Conservation (phyloP, 1,140 invertebrate genomes). For the Platyura marginata region DNA sequence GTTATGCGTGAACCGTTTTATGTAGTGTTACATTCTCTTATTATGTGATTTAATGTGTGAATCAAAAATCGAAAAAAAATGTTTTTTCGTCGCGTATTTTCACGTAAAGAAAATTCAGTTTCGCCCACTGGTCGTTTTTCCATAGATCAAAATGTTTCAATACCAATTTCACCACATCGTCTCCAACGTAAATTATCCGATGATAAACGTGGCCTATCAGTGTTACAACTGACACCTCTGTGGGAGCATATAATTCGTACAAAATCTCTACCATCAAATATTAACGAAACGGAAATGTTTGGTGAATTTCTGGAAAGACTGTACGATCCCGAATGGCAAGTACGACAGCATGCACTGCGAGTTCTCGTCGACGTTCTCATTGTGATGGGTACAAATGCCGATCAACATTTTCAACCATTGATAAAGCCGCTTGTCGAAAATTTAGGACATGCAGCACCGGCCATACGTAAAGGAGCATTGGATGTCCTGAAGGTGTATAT, state of each 20-base stretch:
- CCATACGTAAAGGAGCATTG: conserved; percentile 51
- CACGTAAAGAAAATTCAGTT: conserved; percentile 8
- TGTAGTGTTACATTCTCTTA: too few species aligned
- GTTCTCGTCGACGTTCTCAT: conserved; percentile 56
- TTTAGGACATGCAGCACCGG: conserved; percentile 52
- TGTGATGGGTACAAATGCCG: conserved; percentile 39
- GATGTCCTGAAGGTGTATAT: conserved; percentile 49
- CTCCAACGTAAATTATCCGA: conserved; percentile 3
- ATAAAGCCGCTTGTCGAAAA: conserved; percentile 49
- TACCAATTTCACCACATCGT: not conserved
- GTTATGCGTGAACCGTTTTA: too few species aligned
- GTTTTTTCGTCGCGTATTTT: conserved; percentile 17
- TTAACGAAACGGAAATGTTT: conserved; percentile 43
- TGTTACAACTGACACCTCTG: conserved; percentile 43
- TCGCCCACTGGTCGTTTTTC: not conserved
- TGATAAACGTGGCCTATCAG: conserved; percentile 3
- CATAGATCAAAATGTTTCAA: not conserved
- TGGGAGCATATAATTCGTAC: conserved; percentile 55
- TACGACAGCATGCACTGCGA: conserved; percentile 54
- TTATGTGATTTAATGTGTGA: too few species aligned
- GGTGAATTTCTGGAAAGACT: conserved; percentile 45
- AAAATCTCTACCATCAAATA: conserved; percentile 34
- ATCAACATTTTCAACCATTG: conserved; percentile 35
- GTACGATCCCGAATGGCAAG: conserved; percentile 62
- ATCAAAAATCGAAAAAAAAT: conserved; percentile 1